Conservation (phyloP, 2,113 vertebrate species). For the Vidua macroura region DNA sequence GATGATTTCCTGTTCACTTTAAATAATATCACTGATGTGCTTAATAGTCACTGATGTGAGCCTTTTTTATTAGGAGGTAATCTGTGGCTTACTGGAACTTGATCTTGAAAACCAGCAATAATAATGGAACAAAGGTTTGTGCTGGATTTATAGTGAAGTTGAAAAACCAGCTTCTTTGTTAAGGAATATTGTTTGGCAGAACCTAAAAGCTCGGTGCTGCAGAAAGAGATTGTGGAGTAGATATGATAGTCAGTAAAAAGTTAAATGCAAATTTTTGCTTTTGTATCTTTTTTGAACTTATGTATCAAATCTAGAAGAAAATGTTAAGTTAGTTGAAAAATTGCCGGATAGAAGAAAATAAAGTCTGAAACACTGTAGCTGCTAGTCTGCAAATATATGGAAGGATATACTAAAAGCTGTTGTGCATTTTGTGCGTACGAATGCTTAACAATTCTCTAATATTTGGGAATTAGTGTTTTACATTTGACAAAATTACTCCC, state of each 20-base stretch:
- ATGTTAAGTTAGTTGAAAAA: not conserved
- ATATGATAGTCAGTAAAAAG: not conserved
- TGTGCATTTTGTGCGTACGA: not conserved
- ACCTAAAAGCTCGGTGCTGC: not conserved
- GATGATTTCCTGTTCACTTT: not conserved
- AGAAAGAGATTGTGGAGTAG: not conserved
- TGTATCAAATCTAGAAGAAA: not conserved
- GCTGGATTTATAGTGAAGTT: not conserved
- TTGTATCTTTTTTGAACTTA: not conserved
- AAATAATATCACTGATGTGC: not conserved
- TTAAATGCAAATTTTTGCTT: not conserved
- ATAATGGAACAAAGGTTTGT: not conserved
- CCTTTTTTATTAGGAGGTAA: not conserved
- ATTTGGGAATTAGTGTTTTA: not conserved
- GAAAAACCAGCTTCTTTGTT: not conserved
- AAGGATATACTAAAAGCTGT: not conserved
- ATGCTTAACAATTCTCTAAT: not conserved
- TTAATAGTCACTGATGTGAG: not conserved
- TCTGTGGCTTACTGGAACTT: not conserved
- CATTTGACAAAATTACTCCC: not conserved
- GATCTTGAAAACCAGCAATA: not conserved
- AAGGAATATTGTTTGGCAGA: not conserved
- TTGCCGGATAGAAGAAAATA: not conserved
- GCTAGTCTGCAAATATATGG: not conserved
- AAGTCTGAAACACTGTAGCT: not conserved